Base-by-base conservation (phyloP, 2,888 invertebrate genomes). In the Listrodromus nycthemerus region DNA sequence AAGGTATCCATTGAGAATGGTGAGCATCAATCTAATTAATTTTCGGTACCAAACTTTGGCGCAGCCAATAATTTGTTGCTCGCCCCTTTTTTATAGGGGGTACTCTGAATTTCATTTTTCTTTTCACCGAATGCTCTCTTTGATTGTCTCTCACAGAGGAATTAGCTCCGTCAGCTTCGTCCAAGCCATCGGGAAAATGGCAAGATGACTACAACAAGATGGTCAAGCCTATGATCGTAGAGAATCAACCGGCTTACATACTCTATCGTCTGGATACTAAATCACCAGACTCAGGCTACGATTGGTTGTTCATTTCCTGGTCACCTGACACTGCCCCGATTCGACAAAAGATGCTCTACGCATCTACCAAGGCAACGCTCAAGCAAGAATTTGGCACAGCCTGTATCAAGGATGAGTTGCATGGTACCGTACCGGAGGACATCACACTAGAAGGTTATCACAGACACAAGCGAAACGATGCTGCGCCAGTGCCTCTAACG, bases 311-410 rank as follows among this genome's bases (percentile, higher is more conserved):
- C 75, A 96, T 98, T 75, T 97, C 97, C 89, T 99, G 99, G 98
- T 98, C 97, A 0, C 99, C 99, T 0, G 99, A 99, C 91, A 95
- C 95, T 79, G 97, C 99, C 0, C 96, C 97, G 0, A 97, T 99
- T 3, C 95, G 99, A 80, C 97, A 98, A 91, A 99, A 99, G 94
- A 99, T 99, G 99, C 94, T 99, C 75, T 99, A 99, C 91, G 99
- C 99, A 0, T 99, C 98, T 0, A 99, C 99, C 0, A 98, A 99
- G 94, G 98, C 99, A 0, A 99, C 99, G 0, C 94, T 99, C 37
- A 99, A 99, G 93, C 97, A 96, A 90, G 98, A 99, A 93, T 99
- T 99, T 94, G 99, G 99, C 0, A 96, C 97, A 5, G 96, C 98
- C 0, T 97, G 98, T 90, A 98, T 99, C 82, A 97, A 97, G 90